Evolutionary conservation across 1,140 invertebrate genomes (phyloP).

Genomic region (Drosophila neocordata): DNA sequence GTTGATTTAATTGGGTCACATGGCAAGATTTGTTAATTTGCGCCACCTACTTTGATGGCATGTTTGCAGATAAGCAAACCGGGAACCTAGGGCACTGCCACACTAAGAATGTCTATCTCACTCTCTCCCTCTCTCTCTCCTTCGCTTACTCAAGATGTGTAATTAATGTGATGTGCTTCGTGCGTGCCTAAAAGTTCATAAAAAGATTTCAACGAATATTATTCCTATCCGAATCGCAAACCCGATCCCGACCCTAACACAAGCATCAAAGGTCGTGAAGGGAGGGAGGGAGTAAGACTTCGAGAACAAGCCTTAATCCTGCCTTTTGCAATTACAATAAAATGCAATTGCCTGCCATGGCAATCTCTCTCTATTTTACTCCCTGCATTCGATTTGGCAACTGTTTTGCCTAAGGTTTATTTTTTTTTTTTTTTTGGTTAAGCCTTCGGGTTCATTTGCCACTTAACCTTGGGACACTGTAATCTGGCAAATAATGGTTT

Average conservation of each 20-base stretch:
- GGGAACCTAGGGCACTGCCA: constrained; percentile 29
- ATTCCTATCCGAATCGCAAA: constrained; percentile 49
- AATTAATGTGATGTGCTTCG: constrained; percentile 67
- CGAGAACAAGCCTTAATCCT: constrained; percentile 30
- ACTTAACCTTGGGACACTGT: constrained; percentile 66
- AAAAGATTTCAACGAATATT: constrained; percentile 35
- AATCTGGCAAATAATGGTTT: constrained; percentile 76
- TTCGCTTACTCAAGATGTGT: constrained; percentile 28
- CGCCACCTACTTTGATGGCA: constrained; percentile 76
- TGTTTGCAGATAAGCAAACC: constrained; percentile 62
- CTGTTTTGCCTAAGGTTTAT: constrained; percentile 66
- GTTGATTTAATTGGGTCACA: constrained; percentile 79
- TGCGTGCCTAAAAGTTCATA: constrained; percentile 76
- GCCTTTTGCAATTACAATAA: constrained; percentile 57
- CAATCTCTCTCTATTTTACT: constrained; percentile 1
- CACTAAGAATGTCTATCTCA: constrained; percentile 33
- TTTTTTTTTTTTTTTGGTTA: too few relatives aligned
- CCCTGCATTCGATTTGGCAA: constrained; percentile 54
- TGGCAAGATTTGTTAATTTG: constrained; percentile 79
- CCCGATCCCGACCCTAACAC: constrained; percentile 10
- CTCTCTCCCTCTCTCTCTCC: not conserved
- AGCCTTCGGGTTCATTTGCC: constrained; percentile 38
- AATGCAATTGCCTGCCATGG: constrained; percentile 67
- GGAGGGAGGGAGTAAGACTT: too few relatives aligned
- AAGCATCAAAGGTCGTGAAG: constrained; percentile 62